Evolutionary conservation across 1,140 invertebrate genomes (phyloP), one percentile per base, ranked within the genome.

Genomic region (Anastrepha ludens): DNA sequence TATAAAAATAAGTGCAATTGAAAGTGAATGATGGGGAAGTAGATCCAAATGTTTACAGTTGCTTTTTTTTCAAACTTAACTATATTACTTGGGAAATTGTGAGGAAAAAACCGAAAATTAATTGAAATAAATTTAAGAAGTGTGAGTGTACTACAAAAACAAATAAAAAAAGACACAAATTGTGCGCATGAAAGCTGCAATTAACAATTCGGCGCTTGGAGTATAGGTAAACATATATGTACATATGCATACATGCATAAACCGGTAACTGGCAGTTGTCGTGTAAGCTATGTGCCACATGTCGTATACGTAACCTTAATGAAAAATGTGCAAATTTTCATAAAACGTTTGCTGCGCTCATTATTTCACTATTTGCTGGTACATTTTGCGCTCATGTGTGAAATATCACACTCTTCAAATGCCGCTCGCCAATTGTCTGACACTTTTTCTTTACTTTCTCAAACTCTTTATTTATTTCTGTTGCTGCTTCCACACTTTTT

Each of bases 221-320:
- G 11, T 55, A 2, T 2, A 11, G 6, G 2, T 55, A 6, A 11
- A 55, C 60, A 4, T 62, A 62, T 13, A n/a, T n/a, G n/a, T n/a
- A 62, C 15, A 15, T 29, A 29, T 29, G 29, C 60, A 62, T 62
- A 62, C 60, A 62, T 62, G 15, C 60, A 62, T n/a, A 62, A 15
- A 17, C 15, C 9, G 9, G 60, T 62, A 62, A 4, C n/a, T 62
- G 4, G 8, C 4, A n/a, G 60, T n/a, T 62, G 50, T 55, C 50
- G 50, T 62, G 60, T 13, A 13, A n/a, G 60, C 15, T 4, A 15
- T 8, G 60, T 62, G 15, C 13, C n/a, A 13, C n/a, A 13, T 62
- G 60, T 17, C 60, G 60, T 62, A 62, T 62, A 62, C 60, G 60
- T 62, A 62, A 62, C 60, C 60, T 62, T 62, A 15, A 62, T 62